Evolutionary conservation across 2,888 invertebrate species (phyloP), one percentile per base, ranked within the genome.

Genomic region (Apantesis nais): DNA sequence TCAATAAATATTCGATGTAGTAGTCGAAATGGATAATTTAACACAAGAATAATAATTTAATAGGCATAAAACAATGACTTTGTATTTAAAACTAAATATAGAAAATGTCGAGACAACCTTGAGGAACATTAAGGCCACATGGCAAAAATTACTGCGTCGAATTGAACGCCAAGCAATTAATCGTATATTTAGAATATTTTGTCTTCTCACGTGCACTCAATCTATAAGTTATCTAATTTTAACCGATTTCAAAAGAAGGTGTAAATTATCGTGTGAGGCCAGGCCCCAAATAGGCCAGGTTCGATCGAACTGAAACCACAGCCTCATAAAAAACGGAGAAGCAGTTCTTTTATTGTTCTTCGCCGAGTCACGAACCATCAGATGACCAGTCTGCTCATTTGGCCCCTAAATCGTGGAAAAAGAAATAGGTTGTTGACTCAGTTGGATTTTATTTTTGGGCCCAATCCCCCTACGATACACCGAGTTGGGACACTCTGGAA

Each of bases 51-150:
- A 22, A 22, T 61, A 2, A 11, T 34, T 61, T 62, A 67, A 67
- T 70, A 73, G n/a, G 22, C 73, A 66, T 22, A 70, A 73, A 61
- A 67, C 68, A 65, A 72, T 72, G 60, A 75, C 66, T 76, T 31
- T 34, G 19, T 62, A 68, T 65, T 60, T 70, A 66, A 70, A 68
- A 62, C 71, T 78, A 80, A 75, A 76, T 71, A 74, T 78, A 81
- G 72, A 72, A 72, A 69, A 74, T 58, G 60, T 70, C 74, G 74
- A 81, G 77, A 78, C 80, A 70, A 72, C 81, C 82, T 82, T 82
- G 82, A 67, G 44, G 31, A 52, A 69, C 69, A 62, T 62, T 75
- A 76, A 72, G 74, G 76, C 65, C 77, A 74, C 67, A 73, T 71
- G 72, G 68, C 76, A 78, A 77, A 76, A 77, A 77, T 76, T 73